Evolutionary conservation across 92 coral and sea anemone species (phyloP).

Genomic region (Phenganax subtilis): DNA sequence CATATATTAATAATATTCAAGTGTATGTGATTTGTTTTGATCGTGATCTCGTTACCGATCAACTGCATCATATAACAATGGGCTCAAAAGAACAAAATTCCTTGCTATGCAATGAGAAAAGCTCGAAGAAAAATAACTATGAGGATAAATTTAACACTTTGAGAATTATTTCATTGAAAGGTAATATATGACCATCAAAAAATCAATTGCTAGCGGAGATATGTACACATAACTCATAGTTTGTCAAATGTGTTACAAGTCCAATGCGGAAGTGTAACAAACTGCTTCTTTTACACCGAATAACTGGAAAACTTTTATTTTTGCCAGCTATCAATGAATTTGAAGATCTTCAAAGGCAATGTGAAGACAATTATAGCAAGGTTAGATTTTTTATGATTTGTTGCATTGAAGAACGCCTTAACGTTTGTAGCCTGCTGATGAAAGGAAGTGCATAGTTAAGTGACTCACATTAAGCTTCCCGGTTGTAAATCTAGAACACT

Average conservation of each 20-base stretch:
- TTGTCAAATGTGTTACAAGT: background rate
- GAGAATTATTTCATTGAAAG: slow-evolving; percentile 39
- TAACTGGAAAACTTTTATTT: background rate
- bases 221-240: background rate
- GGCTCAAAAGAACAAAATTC: slow-evolving; percentile 24
- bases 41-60: background rate
- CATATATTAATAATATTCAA: background rate
- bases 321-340: slow-evolving; percentile 72
- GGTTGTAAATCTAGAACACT: background rate
- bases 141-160: slow-evolving; percentile 36
- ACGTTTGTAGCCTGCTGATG: background rate
- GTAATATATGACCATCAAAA: background rate
- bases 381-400: slow-evolving; percentile 39
- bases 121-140: slow-evolving; percentile 12
- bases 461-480: background rate
- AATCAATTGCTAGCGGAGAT: background rate
- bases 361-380: slow-evolving; percentile 77
- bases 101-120: slow-evolving; percentile 11
- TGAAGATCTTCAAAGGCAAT: slow-evolving; percentile 68
- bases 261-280: background rate
- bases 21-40: background rate
- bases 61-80: background rate
- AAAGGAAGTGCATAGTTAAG: background rate
- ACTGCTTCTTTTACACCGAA: background rate
- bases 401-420: background rate